Evolutionary conservation across 2,797 vertebrate genomes (phyloP).

Genomic region (Peromyscus melanophrys): DNA sequence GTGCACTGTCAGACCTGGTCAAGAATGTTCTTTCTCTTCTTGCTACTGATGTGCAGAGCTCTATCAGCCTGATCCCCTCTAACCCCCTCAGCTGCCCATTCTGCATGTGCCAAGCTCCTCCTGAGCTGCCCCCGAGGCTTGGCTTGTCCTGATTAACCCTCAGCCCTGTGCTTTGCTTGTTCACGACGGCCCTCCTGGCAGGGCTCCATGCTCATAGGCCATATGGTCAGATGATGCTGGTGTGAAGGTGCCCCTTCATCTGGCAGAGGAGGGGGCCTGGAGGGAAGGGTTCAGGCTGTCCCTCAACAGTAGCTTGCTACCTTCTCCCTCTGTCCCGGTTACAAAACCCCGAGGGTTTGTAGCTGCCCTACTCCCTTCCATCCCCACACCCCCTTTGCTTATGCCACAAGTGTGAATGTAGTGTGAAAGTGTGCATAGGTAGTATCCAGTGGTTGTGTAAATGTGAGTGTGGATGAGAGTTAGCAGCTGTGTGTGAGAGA

Average conservation of each 20-base stretch:
- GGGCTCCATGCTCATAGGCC: fast-evolving
- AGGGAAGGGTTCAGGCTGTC: not conserved
- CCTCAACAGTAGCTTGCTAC: not conserved
- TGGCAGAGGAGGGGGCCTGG: not conserved
- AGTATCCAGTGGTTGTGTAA: not conserved
- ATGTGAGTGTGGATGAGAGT: not conserved
- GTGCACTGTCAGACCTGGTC: not conserved
- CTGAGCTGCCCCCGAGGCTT: not conserved
- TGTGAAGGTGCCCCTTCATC: not conserved
- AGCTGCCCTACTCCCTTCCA: not conserved
- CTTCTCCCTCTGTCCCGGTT: not conserved
- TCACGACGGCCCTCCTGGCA: not conserved
- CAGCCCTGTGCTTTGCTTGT: not conserved
- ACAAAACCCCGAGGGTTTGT: not conserved
- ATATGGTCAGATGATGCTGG: fast-evolving
- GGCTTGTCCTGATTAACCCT: not conserved
- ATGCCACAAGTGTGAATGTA: too few species aligned
- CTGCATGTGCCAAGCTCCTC: not conserved
- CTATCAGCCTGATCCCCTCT: not conserved
- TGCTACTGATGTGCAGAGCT: not conserved
- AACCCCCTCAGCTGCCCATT: not conserved
- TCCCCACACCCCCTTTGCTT: not conserved
- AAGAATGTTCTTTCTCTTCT: not conserved
- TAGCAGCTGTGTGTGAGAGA: not conserved
- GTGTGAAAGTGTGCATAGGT: not conserved